Conservation (phyloP, 2,888 invertebrate species). For the Chloromyia formosa region DNA sequence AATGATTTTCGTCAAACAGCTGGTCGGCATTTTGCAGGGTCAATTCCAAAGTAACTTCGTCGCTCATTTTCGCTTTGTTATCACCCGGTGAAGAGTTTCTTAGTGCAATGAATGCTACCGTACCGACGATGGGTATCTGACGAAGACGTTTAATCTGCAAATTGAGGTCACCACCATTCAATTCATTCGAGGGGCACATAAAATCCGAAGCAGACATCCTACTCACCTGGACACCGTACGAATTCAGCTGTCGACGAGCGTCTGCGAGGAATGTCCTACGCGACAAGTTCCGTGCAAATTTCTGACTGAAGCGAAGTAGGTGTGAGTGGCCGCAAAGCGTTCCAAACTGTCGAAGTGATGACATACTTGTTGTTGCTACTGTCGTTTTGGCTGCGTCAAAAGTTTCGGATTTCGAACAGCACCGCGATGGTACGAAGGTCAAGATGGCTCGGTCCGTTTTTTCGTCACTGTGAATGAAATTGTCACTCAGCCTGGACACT, state of each 20-base stretch:
- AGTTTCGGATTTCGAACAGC: not conserved
- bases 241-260: not conserved
- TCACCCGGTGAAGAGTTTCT: not conserved
- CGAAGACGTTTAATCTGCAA: slow-evolving; percentile 30
- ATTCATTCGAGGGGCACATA: not conserved
- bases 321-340: not conserved
- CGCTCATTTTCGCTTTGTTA: slow-evolving; percentile 46
- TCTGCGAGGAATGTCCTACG: not conserved
- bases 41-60: slow-evolving; percentile 57
- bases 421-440: not conserved
- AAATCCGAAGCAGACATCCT: not conserved
- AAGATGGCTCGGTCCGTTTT: not conserved
- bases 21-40: slow-evolving; percentile 71
- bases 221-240: not conserved
- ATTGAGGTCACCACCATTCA: not conserved
- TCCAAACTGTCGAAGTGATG: not conserved
- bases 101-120: slow-evolving; percentile 1
- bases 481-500: not conserved
- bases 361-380: too few species aligned
- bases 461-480: not conserved
- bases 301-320: not conserved
- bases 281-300: not conserved
- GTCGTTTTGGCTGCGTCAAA: not conserved
- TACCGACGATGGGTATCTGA: slow-evolving; percentile 11
- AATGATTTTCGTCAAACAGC: slow-evolving; percentile 71